A percentile compares a stretch with the other conserved stretches of the same genome.
These are phyloP conservation scores for Chloroclysta siterata DNA, from an alignment of 2,888 invertebrate species.

Conservation along the genomic window DNA sequence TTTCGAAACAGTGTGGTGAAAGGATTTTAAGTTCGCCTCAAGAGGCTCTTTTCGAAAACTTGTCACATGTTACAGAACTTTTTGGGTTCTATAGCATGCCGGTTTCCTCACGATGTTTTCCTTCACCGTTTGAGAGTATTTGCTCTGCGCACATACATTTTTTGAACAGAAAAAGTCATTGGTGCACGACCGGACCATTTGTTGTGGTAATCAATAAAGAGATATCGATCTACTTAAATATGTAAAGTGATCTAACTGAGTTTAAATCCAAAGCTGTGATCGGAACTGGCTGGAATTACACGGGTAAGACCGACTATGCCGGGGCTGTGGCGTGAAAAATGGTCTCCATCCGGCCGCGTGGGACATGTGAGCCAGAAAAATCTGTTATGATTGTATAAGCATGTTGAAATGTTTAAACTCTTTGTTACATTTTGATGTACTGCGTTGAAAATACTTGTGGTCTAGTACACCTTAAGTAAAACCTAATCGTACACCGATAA, in stretches of 20 bases:
- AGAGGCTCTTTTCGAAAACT: no score
- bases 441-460: neutral
- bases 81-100: no score
- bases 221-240: no score
- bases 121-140: no score
- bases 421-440: slow-evolving; percentile 4
- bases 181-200: no score
- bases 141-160: no score
- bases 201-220: no score
- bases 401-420: neutral
- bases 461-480: neutral
- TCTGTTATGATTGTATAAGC: slow-evolving; percentile 12
- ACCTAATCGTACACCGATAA: neutral
- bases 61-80: no score
- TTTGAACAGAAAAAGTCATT: no score
- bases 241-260: neutral
- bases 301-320: slow-evolving; percentile 18
- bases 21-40: no score
- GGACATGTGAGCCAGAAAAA: slow-evolving; percentile 10
- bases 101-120: no score
- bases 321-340: slow-evolving; percentile 31
- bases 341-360: slow-evolving; percentile 20
- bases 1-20: no score
- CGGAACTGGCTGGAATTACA: slow-evolving; percentile 34
- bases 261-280: slow-evolving; percentile 1